A percentile compares a stretch with the other conserved stretches of the same genome.
Evolutionary conservation across 2,797 vertebrate genomes (phyloP).

Genomic region (Falco peregrinus): DNA sequence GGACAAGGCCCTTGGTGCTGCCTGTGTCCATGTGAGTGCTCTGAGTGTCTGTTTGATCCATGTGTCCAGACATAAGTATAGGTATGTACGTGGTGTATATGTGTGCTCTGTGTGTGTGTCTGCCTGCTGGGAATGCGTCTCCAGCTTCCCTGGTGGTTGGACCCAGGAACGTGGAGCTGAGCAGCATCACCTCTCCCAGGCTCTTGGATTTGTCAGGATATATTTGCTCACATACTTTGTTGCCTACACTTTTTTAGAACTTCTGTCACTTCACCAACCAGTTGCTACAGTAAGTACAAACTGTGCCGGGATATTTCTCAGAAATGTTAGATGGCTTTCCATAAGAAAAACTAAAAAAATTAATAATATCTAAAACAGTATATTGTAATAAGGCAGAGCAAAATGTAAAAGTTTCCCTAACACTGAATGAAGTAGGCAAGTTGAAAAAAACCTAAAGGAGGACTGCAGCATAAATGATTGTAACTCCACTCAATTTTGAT

Average conservation of each 20-base stretch:
- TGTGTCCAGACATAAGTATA: rapidly evolving
- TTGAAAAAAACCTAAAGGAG: background rate
- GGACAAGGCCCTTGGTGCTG: background rate
- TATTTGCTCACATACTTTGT: background rate
- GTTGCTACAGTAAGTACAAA: background rate
- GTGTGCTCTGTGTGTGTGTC: background rate
- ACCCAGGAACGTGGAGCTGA: rapidly evolving
- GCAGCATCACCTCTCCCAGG: background rate
- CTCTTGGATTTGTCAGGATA: background rate
- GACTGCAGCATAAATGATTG: background rate
- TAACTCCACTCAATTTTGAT: background rate
- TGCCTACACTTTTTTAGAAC: background rate
- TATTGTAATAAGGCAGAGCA: background rate
- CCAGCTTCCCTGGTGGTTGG: background rate
- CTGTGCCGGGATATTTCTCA: background rate
- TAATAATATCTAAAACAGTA: background rate
- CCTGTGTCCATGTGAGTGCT: too few species aligned
- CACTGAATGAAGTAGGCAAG: background rate
- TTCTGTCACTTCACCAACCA: background rate
- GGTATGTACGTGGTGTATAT: rapidly evolving
- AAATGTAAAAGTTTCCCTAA: background rate
- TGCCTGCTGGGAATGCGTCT: background rate
- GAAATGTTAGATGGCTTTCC: background rate
- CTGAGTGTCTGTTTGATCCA: background rate
- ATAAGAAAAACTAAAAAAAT: background rate